Percentiles rank a stretch among this genome's conserved stretches.
Evolutionary conservation across 2,888 invertebrate species (phyloP).

Genomic region (Rhabditoides inermis): DNA sequence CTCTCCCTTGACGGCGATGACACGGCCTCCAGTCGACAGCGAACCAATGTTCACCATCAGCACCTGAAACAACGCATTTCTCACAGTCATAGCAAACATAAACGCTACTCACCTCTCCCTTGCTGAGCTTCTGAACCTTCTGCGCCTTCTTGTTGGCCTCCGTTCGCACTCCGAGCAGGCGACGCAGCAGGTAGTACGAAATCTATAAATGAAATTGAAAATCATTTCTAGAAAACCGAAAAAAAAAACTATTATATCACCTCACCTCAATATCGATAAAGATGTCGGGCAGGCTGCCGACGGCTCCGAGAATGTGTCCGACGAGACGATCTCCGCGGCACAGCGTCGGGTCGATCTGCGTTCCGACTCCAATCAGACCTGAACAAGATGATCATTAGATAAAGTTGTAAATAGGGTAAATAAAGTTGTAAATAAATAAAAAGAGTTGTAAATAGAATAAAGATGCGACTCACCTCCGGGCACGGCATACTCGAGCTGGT

Average conservation of each 20-base stretch:
- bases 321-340: constrained; percentile 97
- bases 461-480: constrained; percentile 87
- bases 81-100: not conserved
- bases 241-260: too few relatives aligned
- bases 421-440: too few relatives aligned
- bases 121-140: constrained; percentile 58
- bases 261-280: constrained; percentile 87
- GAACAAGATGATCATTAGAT: not conserved
- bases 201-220: constrained; percentile 26
- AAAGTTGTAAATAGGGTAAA: constrained; percentile 3
- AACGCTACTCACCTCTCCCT: constrained; percentile 14
- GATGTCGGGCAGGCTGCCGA: constrained; percentile 89
- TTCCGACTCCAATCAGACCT: constrained; percentile 92
- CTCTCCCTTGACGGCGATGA: constrained; percentile 59
- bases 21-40: constrained; percentile 77
- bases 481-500: constrained; percentile 91
- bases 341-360: constrained; percentile 94
- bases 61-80: constrained; percentile 55
- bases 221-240: too few relatives aligned
- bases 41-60: constrained; percentile 97
- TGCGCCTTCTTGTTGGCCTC: constrained; percentile 98
- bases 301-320: constrained; percentile 83
- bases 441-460: constrained; percentile 16
- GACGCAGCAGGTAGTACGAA: constrained; percentile 89
- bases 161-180: constrained; percentile 89